Conservation (phyloP, 1,140 invertebrate genomes). For the Megalonaias nervosa region DNA sequence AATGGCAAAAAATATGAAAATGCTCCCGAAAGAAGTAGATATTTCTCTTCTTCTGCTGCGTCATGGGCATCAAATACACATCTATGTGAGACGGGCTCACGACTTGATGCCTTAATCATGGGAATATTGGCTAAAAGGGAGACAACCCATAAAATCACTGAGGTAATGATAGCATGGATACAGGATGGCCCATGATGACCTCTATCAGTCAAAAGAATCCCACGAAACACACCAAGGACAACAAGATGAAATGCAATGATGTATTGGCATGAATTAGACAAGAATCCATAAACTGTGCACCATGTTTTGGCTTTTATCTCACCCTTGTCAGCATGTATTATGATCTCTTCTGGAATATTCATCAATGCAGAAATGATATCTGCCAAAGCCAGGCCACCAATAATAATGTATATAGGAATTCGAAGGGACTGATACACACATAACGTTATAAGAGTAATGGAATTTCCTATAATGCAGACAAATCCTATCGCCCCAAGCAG, state of each 20-base stretch:
- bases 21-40: slow-evolving; percentile 49
- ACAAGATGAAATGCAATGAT: slow-evolving; percentile 58
- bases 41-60: slow-evolving; percentile 30
- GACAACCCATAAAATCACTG: slow-evolving; percentile 38
- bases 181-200: slow-evolving; percentile 45
- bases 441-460: slow-evolving; percentile 54
- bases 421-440: slow-evolving; percentile 48
- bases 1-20: slow-evolving; percentile 59
- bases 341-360: slow-evolving; percentile 54
- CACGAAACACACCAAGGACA: slow-evolving; percentile 55
- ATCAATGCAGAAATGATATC: slow-evolving; percentile 53
- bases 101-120: slow-evolving; percentile 21
- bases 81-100: slow-evolving; percentile 11
- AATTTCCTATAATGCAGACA: slow-evolving; percentile 59
- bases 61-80: slow-evolving; percentile 31
- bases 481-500: slow-evolving; percentile 55
- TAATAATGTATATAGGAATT: slow-evolving; percentile 55
- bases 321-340: slow-evolving; percentile 30
- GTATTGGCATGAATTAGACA: slow-evolving; percentile 49
- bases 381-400: slow-evolving; percentile 52
- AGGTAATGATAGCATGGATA: slow-evolving; percentile 39
- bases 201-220: slow-evolving; percentile 59
- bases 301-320: slow-evolving; percentile 44
- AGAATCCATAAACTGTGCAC: slow-evolving; percentile 58
- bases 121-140: slow-evolving; percentile 42